Conservation (phyloP, 2,797 vertebrate genomes). For the Etheostoma perlongum region DNA sequence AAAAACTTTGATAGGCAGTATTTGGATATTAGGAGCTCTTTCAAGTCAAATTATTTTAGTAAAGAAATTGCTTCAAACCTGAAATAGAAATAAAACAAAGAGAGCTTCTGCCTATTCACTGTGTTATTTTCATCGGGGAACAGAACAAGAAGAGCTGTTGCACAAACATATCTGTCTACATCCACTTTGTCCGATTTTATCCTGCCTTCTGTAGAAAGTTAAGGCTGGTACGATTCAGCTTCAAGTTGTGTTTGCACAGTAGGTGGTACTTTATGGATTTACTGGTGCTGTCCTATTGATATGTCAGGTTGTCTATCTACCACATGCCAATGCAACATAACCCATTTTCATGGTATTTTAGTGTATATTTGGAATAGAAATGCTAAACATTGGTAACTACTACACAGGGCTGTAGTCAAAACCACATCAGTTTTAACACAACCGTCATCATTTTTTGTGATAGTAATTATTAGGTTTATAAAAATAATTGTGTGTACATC, state of each 20-base stretch:
- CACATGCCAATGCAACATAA: slow-evolving; percentile 33
- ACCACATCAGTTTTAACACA: not conserved
- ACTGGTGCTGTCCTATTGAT: slow-evolving; percentile 50
- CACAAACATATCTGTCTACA: slow-evolving; percentile 39
- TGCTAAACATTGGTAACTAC: not conserved
- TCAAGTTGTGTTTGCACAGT: slow-evolving; percentile 59
- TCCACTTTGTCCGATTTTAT: slow-evolving; percentile 54
- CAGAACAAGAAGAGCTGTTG: slow-evolving; percentile 32
- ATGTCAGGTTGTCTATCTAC: slow-evolving; percentile 55
- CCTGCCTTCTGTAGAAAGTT: slow-evolving; percentile 34
- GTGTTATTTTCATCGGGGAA: slow-evolving; percentile 23
- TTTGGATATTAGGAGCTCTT: slow-evolving; percentile 15
- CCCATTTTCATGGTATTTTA: slow-evolving; percentile 3
- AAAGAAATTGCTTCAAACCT: slow-evolving; percentile 9
- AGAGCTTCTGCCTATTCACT: not conserved
- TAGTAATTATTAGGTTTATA: not conserved
- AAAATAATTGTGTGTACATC: too few species aligned
- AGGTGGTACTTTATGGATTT: slow-evolving; percentile 63
- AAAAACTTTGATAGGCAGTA: not conserved
- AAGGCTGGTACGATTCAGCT: slow-evolving; percentile 54
- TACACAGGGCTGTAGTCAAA: not conserved
- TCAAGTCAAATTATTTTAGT: not conserved
- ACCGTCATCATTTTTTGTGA: not conserved
- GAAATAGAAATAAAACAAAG: slow-evolving; percentile 14
- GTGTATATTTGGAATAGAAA: not conserved